These are phyloP conservation scores for Boleophthalmus pectinirostris DNA, from an alignment of 2,113 vertebrate species.

Conservation along the genomic window DNA sequence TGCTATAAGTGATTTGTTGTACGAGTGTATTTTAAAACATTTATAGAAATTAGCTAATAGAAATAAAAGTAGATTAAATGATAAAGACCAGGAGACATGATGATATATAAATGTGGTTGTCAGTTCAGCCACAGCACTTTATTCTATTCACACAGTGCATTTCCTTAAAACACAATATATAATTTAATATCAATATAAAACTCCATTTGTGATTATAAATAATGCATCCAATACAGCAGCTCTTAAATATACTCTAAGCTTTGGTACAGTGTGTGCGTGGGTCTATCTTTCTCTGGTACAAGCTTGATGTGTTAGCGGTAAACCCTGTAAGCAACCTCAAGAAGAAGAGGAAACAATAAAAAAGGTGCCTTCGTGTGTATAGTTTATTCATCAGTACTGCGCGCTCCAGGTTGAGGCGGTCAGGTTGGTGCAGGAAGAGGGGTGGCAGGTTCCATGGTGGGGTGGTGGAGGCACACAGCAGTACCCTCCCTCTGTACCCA, in stretches of 20 bases:
- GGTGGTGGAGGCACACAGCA: conserved; percentile 87
- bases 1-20: background rate
- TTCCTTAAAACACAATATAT: conserved; percentile 74
- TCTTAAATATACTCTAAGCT: conserved; percentile 71
- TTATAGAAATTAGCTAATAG: background rate
- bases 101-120: conserved; percentile 57
- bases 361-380: conserved; percentile 21
- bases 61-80: background rate
- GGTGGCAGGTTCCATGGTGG: conserved; percentile 71
- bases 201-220: conserved; percentile 77
- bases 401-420: conserved; percentile 83
- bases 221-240: conserved; percentile 74
- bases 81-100: conserved; percentile 5
- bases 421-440: conserved; percentile 85
- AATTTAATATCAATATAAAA: conserved; percentile 78
- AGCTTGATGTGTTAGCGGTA: conserved; percentile 29
- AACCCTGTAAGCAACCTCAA: conserved; percentile 25
- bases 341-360: conserved; percentile 7
- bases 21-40: background rate
- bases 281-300: conserved; percentile 21
- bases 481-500: conserved; percentile 86
- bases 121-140: conserved; percentile 65
- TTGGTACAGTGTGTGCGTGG: conserved; percentile 59
- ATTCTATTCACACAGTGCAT: conserved; percentile 74
- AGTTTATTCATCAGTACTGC: conserved; percentile 81